Conservation (phyloP, 2,797 vertebrate species). For the Podarcis lilfordi region DNA sequence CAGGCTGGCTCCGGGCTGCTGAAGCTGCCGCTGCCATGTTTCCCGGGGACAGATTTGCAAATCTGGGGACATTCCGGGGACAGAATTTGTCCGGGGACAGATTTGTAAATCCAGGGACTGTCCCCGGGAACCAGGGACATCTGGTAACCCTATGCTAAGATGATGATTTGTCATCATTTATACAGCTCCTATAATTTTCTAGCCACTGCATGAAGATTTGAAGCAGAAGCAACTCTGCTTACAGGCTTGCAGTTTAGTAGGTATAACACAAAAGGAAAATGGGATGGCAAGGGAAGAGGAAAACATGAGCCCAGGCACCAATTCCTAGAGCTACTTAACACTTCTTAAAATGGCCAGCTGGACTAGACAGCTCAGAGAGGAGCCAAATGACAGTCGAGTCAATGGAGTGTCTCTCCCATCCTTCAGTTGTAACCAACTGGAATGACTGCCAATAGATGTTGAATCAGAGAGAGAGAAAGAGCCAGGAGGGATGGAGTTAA, state of each 20-base stretch:
- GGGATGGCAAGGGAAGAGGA: neutral
- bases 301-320: neutral
- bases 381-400: neutral
- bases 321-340: neutral
- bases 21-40: too few species aligned
- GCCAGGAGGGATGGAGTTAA: too few species aligned
- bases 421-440: neutral
- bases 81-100: too few species aligned
- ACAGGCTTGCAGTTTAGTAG: neutral
- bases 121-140: too few species aligned
- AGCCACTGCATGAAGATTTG: neutral
- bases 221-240: neutral
- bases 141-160: neutral
- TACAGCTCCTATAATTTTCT: neutral
- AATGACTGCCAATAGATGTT: too few species aligned
- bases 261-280: neutral
- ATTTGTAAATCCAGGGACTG: too few species aligned
- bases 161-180: neutral
- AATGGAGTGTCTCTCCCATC: neutral
- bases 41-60: too few species aligned
- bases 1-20: too few species aligned
- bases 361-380: neutral
- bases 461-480: too few species aligned
- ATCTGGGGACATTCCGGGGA: too few species aligned
- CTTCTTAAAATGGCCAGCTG: neutral